Evolutionary conservation across 2,797 vertebrate genomes (phyloP).

Genomic region (Typhlichthys subterraneus): DNA sequence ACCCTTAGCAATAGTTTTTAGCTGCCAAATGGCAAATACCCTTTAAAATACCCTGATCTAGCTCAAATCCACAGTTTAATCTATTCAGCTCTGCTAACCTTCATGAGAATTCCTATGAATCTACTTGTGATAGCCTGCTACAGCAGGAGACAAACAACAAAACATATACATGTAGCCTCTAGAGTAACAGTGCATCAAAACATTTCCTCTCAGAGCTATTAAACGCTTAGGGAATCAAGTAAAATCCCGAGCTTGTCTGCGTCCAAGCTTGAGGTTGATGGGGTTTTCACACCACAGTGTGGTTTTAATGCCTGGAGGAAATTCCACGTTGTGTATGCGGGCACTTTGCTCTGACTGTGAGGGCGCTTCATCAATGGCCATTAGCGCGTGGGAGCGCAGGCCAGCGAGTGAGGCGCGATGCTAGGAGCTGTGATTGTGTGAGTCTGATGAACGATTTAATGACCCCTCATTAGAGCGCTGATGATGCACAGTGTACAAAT

Average conservation of each 20-base stretch:
- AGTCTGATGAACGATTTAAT: constrained; percentile 64
- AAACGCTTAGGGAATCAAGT: too few relatives aligned
- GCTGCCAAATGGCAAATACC: too few relatives aligned
- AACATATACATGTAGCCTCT: too few relatives aligned
- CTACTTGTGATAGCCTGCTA: too few relatives aligned
- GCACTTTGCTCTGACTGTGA: constrained; percentile 47
- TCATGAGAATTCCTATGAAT: too few relatives aligned
- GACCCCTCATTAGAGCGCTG: constrained; percentile 62
- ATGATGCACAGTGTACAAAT: constrained; percentile 58
- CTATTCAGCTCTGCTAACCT: too few relatives aligned
- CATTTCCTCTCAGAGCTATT: too few relatives aligned
- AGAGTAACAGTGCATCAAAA: too few relatives aligned
- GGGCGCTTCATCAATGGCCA: constrained; percentile 60
- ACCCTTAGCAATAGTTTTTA: too few relatives aligned
- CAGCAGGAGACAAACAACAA: too few relatives aligned
- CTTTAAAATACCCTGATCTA: too few relatives aligned
- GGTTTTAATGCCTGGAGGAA: constrained; percentile 19
- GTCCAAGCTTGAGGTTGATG: constrained; percentile 27
- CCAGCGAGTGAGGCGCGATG: constrained; percentile 31
- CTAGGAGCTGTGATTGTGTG: constrained; percentile 55
- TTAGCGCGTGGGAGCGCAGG: constrained; percentile 51
- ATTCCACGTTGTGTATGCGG: constrained; percentile 43
- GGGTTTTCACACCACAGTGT: constrained; percentile 40
- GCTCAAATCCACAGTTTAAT: too few relatives aligned
- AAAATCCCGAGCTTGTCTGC: constrained; percentile 26